A percentile compares a stretch with the other conserved stretches of the same genome.
These are phyloP conservation scores for Danio tinwini DNA, from an alignment of 2,797 vertebrate genomes.

Conservation along the genomic window DNA sequence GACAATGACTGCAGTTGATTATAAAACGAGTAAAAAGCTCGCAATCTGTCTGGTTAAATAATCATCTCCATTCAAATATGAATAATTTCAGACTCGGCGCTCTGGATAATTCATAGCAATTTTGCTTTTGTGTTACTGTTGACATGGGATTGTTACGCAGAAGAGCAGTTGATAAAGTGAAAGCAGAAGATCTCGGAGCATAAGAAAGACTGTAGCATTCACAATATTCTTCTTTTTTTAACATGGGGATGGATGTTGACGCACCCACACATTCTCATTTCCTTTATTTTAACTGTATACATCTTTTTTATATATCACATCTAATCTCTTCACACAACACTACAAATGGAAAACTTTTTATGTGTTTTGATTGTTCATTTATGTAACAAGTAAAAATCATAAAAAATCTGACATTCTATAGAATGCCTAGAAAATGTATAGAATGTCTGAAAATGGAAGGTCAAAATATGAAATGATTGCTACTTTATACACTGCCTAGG, in stretches of 20 bases:
- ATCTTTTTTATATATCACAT: background rate
- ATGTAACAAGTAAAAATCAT: too few species aligned
- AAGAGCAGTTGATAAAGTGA: slow-evolving; percentile 14
- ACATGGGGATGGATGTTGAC: background rate
- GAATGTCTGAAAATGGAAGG: too few species aligned
- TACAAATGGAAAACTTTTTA: background rate
- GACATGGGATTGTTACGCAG: slow-evolving; percentile 27
- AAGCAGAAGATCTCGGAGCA: slow-evolving; percentile 9
- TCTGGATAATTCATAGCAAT: slow-evolving; percentile 39
- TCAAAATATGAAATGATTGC: too few species aligned
- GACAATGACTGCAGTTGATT: slow-evolving; percentile 43
- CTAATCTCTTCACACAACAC: background rate
- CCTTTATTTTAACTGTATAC: background rate
- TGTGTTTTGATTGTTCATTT: too few species aligned
- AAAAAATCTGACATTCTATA: too few species aligned
- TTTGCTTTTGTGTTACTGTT: slow-evolving; percentile 37
- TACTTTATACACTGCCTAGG: too few species aligned
- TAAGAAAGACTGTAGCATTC: background rate
- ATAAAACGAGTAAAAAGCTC: slow-evolving; percentile 41
- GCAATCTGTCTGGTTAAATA: slow-evolving; percentile 47
- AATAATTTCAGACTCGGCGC: slow-evolving; percentile 37
- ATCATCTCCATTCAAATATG: slow-evolving; percentile 48
- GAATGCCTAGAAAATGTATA: too few species aligned
- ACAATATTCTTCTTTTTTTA: background rate
- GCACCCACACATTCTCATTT: background rate